A percentile compares a stretch with the other conserved stretches of the same genome.
Evolutionary conservation across 2,113 vertebrate species (phyloP).

Genomic region (Epinephelus lanceolatus): DNA sequence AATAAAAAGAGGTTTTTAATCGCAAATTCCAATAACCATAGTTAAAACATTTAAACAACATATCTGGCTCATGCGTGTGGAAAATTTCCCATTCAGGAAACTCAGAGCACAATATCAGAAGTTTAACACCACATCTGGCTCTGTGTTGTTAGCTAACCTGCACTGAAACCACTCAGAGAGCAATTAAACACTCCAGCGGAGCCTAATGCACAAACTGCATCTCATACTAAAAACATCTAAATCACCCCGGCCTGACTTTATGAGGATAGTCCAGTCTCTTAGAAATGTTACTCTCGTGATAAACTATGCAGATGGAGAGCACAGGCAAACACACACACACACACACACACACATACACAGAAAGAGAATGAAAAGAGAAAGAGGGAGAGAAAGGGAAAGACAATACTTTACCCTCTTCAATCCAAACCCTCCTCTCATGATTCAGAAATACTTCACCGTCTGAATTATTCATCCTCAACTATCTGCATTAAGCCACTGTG

Average conservation of each 20-base stretch:
- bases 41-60: slow-evolving; percentile 26
- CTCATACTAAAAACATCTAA: slow-evolving; percentile 59
- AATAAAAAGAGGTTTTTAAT: not conserved
- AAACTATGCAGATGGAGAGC: slow-evolving; percentile 51
- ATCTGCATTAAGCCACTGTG: slow-evolving; percentile 48
- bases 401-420: slow-evolving; percentile 59
- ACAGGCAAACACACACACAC: slow-evolving; percentile 9
- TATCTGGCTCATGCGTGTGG: not conserved
- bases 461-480: slow-evolving; percentile 74
- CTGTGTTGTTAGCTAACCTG: slow-evolving; percentile 47
- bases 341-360: not conserved
- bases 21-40: not conserved
- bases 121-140: slow-evolving; percentile 36
- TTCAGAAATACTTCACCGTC: slow-evolving; percentile 67
- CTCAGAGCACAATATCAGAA: not conserved
- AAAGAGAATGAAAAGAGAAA: slow-evolving; percentile 10
- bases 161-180: slow-evolving; percentile 58
- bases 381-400: slow-evolving; percentile 32
- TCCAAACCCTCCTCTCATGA: slow-evolving; percentile 61
- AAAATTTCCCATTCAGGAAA: slow-evolving; percentile 28
- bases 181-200: slow-evolving; percentile 55
- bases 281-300: slow-evolving; percentile 35
- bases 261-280: slow-evolving; percentile 49
- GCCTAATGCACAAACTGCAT: slow-evolving; percentile 65
- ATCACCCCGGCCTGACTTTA: slow-evolving; percentile 59